These are phyloP conservation scores for Plotosus lineatus DNA, from an alignment of 2,113 vertebrate species.

Conservation along the genomic window DNA sequence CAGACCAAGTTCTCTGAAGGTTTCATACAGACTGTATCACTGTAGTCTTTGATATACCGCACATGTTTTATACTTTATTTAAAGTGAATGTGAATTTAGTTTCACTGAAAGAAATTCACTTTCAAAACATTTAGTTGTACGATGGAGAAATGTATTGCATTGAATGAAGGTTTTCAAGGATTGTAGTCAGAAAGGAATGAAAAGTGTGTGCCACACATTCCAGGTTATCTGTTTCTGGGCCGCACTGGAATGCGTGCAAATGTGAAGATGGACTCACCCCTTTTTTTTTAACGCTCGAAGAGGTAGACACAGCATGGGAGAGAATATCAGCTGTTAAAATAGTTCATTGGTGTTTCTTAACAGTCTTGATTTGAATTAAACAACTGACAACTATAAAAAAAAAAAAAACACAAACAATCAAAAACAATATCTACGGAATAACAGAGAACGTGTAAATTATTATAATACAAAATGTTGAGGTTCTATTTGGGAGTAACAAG, in stretches of 20 bases:
- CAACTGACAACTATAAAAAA: no score
- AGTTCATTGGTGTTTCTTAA: neutral
- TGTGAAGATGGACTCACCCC: constrained; percentile 9
- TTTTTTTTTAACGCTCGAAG: constrained; percentile 4
- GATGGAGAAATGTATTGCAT: neutral
- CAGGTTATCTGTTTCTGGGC: neutral
- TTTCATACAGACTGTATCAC: neutral
- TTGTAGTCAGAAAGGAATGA: neutral
- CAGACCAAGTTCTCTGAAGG: neutral
- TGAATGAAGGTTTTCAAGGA: neutral
- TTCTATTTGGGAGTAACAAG: no score
- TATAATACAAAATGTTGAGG: no score
- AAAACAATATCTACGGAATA: no score
- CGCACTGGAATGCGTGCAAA: neutral
- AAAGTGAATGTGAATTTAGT: neutral
- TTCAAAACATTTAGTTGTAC: neutral
- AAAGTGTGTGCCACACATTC: neutral
- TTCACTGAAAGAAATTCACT: neutral
- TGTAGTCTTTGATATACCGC: neutral
- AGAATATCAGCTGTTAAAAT: neutral
- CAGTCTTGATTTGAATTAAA: neutral
- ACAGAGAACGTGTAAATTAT: no score
- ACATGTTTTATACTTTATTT: neutral
- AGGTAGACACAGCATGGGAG: neutral
- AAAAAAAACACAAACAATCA: no score